Percentiles rank a stretch among this genome's conserved stretches.
Conservation (phyloP, 2,888 invertebrate species). For the Dendrolimus pini region DNA sequence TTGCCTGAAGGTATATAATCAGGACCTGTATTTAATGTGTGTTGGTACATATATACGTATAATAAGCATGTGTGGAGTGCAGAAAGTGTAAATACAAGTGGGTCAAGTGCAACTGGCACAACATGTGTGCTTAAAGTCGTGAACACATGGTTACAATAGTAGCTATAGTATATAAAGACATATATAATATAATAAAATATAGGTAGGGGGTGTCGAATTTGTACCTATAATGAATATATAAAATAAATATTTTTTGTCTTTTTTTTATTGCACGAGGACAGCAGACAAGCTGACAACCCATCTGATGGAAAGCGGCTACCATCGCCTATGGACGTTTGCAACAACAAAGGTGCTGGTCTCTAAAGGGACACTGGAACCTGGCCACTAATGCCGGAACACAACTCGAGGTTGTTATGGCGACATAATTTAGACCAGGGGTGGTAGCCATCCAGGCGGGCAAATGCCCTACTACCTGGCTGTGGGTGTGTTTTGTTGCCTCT, state of each 20-base stretch:
- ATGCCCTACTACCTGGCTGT: too few species aligned
- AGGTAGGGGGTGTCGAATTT: too few species aligned
- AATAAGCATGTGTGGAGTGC: slow-evolving; percentile 3
- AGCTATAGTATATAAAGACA: too few species aligned
- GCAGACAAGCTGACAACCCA: neutral
- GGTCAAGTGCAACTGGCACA: slow-evolving; percentile 14
- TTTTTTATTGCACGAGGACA: neutral
- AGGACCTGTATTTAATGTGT: neutral
- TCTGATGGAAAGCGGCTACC: neutral
- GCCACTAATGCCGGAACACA: neutral
- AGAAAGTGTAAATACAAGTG: slow-evolving; percentile 9
- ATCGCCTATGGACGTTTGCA: neutral
- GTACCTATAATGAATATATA: too few species aligned
- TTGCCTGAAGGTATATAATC: slow-evolving; percentile 1
- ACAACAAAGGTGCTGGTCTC: neutral
- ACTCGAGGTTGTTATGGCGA: neutral
- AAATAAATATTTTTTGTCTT: neutral
- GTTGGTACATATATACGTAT: neutral
- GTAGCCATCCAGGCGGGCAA: neutral
- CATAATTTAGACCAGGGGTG: neutral
- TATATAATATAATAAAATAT: too few species aligned
- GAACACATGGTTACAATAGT: neutral
- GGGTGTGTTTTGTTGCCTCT: too few species aligned
- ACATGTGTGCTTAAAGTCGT: neutral
- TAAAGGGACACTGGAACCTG: neutral